Conservation (phyloP, 2,113 vertebrate species). For the Dendropsophus ebraccatus region DNA sequence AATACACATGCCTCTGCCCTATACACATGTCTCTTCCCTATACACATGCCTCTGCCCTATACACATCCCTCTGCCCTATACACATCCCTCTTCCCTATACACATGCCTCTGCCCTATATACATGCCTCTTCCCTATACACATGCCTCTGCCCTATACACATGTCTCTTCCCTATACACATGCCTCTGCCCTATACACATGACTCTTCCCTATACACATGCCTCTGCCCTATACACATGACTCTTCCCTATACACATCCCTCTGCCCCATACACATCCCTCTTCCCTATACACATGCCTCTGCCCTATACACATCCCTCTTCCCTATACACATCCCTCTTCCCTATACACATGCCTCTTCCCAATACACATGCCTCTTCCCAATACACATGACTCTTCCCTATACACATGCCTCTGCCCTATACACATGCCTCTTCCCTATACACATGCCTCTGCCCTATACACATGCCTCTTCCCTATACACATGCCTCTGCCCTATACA, state of each 20-base stretch:
- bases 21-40: neutral
- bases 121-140: neutral
- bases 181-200: no score
- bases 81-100: neutral
- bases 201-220: neutral
- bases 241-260: neutral
- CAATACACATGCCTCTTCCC: neutral
- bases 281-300: neutral
- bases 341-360: neutral
- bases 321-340: neutral
- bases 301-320: neutral
- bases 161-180: neutral
- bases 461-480: neutral
- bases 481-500: no score
- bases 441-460: no score
- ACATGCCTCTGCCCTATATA: no score
- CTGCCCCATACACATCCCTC: neutral
- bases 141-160: no score
- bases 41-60: neutral
- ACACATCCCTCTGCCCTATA: neutral
- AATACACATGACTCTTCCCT: neutral
- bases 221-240: no score
- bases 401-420: neutral
- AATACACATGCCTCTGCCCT: neutral
- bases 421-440: neutral